Evolutionary conservation across 2,888 invertebrate genomes (phyloP).

Genomic region (Pyrgus malvae): DNA sequence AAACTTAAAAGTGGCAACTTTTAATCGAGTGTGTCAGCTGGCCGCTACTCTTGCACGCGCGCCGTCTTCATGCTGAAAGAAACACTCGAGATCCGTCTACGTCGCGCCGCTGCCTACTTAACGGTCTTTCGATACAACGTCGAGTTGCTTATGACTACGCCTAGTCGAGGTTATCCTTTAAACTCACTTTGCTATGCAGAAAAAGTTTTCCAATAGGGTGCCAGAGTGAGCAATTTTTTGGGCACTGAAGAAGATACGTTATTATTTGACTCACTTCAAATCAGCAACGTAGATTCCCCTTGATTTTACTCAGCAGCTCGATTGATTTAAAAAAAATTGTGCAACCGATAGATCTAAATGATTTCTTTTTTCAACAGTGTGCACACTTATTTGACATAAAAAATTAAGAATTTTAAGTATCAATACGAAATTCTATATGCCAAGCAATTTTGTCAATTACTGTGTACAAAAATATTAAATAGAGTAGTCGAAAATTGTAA

Average conservation of each 20-base stretch:
- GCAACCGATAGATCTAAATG: no score
- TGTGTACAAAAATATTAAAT: background rate
- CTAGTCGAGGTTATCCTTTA: slow-evolving; percentile 21
- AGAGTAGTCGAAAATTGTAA: no score
- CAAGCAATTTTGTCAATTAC: background rate
- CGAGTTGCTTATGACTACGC: slow-evolving; percentile 19
- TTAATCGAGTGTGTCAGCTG: slow-evolving; percentile 36
- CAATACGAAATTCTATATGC: background rate
- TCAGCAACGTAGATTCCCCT: no score
- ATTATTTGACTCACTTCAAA: no score
- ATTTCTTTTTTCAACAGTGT: no score
- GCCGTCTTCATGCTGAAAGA: slow-evolving; percentile 66
- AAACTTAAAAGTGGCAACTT: slow-evolving; percentile 24
- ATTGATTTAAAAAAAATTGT: background rate
- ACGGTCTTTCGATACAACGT: slow-evolving; percentile 20
- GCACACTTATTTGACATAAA: no score
- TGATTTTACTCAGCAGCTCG: background rate
- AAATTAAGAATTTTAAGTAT: background rate
- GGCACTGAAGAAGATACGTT: no score
- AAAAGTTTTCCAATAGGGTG: background rate
- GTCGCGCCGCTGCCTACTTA: slow-evolving; percentile 53
- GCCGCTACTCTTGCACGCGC: slow-evolving; percentile 66
- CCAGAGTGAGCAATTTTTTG: background rate
- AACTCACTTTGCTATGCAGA: background rate
- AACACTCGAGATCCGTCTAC: slow-evolving; percentile 72